Base-by-base conservation (phyloP, 1,140 invertebrate species). In the Anastrepha obliqua region DNA sequence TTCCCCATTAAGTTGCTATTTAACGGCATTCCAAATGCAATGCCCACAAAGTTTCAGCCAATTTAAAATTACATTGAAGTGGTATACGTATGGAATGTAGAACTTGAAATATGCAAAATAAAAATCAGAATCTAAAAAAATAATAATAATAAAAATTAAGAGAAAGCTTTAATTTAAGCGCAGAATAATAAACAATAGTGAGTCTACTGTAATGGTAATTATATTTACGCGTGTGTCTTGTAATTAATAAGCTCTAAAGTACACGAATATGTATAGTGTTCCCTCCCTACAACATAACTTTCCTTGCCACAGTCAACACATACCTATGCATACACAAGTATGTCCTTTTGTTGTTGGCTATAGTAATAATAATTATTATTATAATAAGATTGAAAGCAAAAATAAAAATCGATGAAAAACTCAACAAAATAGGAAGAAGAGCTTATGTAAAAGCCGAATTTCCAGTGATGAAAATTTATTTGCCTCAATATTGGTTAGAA, bases 171-270 rank as follows among this genome's bases (percentile, higher is more conserved):
- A 81, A 81, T 81, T 81, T 81, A 81, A 81, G 74, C 74, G 7
- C 47, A 8, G 47, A 51, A 55, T 58, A 20, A 81, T 51, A 20
- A 81, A 81, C 44, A n/a, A 74, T 51, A 7, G 29, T 6, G 44
- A 81, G 47, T 81, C 74, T 81, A 39, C 4, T 51, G 29, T 74
- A 81, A 13, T 81, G 7, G 74, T 81, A 81, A 81, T 81, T 81
- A 81, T 15, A 51, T 55, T 55, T 55, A 81, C 74, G 17, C 74
- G 74, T 81, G 74, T 81, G 74, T 81, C 74, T 81, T 81, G 74
- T 81, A 81, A 81, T 81, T 81, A 55, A 81, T 81, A 81, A 81
- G 74, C 47, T 81, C 47, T 58, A n/a, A 81, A 81, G 47, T 81
- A 81, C 74, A 81, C 74, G 47, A 81, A 55, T 81, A 81, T n/a